Percentiles rank a stretch among this genome's conserved stretches.
Conservation (phyloP, 2,888 invertebrate species). For the Nebria brevicollis region DNA sequence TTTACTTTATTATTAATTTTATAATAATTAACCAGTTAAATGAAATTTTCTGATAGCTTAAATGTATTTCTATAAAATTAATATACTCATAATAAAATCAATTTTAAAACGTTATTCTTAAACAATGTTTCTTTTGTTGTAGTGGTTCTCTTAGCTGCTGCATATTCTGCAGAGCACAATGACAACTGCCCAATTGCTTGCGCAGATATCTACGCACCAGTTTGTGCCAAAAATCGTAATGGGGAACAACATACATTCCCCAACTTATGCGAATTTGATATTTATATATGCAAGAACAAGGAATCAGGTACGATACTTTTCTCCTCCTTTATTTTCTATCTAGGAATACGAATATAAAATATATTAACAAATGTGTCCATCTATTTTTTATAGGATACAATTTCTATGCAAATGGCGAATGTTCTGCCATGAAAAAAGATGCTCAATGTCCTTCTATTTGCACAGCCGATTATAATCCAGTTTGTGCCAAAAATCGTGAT, state of each 20-base stretch:
- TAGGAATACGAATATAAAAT: no score
- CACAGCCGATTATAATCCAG: neutral
- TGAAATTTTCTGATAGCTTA: no score
- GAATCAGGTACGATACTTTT: neutral
- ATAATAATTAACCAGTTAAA: no score
- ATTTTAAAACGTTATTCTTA: neutral
- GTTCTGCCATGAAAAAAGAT: conserved; percentile 2
- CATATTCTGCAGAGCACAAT: neutral
- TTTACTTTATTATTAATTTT: neutral
- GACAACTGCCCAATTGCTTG: neutral
- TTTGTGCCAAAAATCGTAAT: conserved; percentile 11
- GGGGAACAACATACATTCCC: conserved; percentile 9
- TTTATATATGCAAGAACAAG: neutral
- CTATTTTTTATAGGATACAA: neutral
- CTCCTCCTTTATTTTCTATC: no score
- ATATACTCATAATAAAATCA: no score
- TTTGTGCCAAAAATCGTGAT: neutral
- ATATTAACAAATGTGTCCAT: neutral
- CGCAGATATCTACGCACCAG: neutral
- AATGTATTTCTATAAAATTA: no score
- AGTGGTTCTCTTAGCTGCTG: neutral
- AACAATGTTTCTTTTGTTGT: neutral
- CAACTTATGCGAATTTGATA: neutral
- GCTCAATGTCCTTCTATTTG: neutral
- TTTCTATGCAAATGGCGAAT: neutral